Base-by-base conservation (phyloP, 1,140 invertebrate genomes). In the Drosophila kanapiae region DNA sequence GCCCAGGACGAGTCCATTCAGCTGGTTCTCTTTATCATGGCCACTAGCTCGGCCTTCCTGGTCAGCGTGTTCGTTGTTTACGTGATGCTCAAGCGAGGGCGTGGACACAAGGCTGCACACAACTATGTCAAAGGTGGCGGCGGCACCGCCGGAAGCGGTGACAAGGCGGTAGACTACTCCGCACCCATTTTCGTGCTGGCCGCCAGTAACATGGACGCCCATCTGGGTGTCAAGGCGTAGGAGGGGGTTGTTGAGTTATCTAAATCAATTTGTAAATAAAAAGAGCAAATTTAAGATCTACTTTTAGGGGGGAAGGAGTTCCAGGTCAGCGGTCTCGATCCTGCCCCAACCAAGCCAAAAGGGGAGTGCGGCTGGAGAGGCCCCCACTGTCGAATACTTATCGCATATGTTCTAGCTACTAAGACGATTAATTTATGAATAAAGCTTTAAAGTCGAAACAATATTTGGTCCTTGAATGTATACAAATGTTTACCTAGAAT, bases 21-120 rank as follows among this genome's bases (percentile, higher is more conserved):
- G 29, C 54, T 92, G 75, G 90, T 91, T 37, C 78, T 93, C 33
- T 93, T 93, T 37, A 91, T 93, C 11, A 80, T 92, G 75, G 92
- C 91, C 63, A 93, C 91, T 38, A 84, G 92, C 35, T 92, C 92
- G 6, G 92, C 92, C 11, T 92, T 93, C 38, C 72, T 93, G 38
- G 88, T 93, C 68, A 93, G 92, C 64, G 78, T 93, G 8, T 91
- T 92, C 53, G 82, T 93, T 1, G 91, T 93, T 18, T 93, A 92
- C 42, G 78, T 93, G 4, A 93, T 93, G 92, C 62, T 93, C 2
- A 93, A 93, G 18, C 69, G 91, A 1, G 87, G 87, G 40, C 72
- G 79, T 6, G 42, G 61, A 75, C 77, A 31, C 48, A 92, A 92
- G 29, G 40, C 59, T 6, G 54, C 65, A 0, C 56, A 82, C 53